These are phyloP conservation scores for Shargacucullia verbasci DNA, from an alignment of 2,888 invertebrate species.

Conservation along the genomic window DNA sequence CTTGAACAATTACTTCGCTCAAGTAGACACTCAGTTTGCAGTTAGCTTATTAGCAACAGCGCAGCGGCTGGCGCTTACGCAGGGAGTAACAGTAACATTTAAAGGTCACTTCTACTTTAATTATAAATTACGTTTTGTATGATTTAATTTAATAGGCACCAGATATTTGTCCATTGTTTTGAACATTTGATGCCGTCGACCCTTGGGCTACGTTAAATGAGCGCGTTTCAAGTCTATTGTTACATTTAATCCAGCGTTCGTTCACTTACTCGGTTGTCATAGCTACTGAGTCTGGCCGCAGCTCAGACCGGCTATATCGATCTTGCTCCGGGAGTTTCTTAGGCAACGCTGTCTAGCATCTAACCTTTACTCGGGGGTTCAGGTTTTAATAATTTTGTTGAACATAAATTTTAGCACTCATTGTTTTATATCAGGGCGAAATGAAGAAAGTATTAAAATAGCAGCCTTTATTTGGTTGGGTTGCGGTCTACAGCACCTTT, in stretches of 20 bases:
- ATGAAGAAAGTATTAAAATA: constrained; percentile 36
- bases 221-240: constrained; percentile 62
- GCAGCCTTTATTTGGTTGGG: constrained; percentile 47
- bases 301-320: constrained; percentile 61
- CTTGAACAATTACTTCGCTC: constrained; percentile 43
- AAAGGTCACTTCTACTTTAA: constrained; percentile 46
- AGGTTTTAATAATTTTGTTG: constrained; percentile 11
- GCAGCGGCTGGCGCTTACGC: constrained; percentile 34
- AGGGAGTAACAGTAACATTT: constrained; percentile 44
- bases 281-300: constrained; percentile 42
- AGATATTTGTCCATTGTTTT: constrained; percentile 65
- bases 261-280: constrained; percentile 53
- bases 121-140: constrained; percentile 31
- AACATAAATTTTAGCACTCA: constrained; percentile 16
- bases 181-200: constrained; percentile 63
- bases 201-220: constrained; percentile 59
- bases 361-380: constrained; percentile 30
- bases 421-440: constrained; percentile 34
- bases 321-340: constrained; percentile 49
- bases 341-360: constrained; percentile 43
- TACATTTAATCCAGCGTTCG: constrained; percentile 54
- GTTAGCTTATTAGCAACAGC: constrained; percentile 43
- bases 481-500: constrained; percentile 58
- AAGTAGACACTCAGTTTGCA: constrained; percentile 28
- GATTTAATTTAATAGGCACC: constrained; percentile 45